Evolutionary conservation across 2,888 invertebrate species (phyloP), one percentile per base, ranked within the genome.

Genomic region (Cheilosia vernalis): DNA sequence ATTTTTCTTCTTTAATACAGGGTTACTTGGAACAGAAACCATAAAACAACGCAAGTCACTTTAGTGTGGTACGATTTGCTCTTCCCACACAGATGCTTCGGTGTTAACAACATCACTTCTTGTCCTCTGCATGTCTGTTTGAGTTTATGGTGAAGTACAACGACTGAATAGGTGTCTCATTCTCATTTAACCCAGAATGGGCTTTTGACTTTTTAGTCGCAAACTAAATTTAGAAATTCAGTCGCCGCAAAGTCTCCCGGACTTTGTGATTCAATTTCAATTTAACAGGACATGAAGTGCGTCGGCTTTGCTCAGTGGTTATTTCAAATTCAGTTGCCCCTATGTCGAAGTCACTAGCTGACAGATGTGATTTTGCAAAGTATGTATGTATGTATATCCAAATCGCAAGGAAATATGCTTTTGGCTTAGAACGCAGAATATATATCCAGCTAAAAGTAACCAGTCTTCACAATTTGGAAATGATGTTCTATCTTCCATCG

Each of bases 1-100:
- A 30, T 9, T 42, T 61, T 51, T 13, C 13, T 51, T 21, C 21
- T 40, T 53, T 51, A 51, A 61, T 53, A 51, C n/a, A 72, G 42
- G 30, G 58, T 24, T 49, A 49, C 49, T 24, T 51, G 10, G 24
- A 51, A 9, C 21, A 13, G 5, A 51, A 21, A 51, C 21, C 21
- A 51, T 21, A 51, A 27, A 21, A 21, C 7, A n/a, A 47, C 44
- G 17, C 17, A 47, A 47, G 17, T 17, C 17, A 13, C 13, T 51
- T 21, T 15, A 24, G 15, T 58, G 33, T 37, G 58, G 37, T 21
- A 17, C 13, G 19, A 37, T 21, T 58, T 40, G 5, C n/a, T 10
- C 33, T 6, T 37, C 21, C 58, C 37, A 58, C 37, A 19, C 2
- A 6, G 37, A 37, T 9, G 37, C 19, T 15, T 58, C 40, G 37